Evolutionary conservation across 2,888 invertebrate species (phyloP), one percentile per base, ranked within the genome.

Genomic region (Brenthis ino): DNA sequence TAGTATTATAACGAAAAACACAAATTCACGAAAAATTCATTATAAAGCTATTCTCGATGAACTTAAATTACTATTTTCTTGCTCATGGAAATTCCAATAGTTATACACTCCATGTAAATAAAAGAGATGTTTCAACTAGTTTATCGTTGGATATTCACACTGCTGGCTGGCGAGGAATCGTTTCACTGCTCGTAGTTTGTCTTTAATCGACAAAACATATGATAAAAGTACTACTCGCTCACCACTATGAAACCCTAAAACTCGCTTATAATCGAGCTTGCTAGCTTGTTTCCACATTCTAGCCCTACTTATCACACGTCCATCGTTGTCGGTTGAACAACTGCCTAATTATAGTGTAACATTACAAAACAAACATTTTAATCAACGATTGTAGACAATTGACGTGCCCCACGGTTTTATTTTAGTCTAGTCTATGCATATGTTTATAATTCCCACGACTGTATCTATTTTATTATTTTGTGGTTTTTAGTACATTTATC

Each of bases 31-130:
- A 14, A 51, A 51, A 5, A 12, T 51, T 6, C 1, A 51, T 51
- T 51, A 51, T 13, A 51, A 51, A 14, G 14, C 1, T n/a, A 14
- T 51, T 14, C 5, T 51, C 11, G 5, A 14, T 51, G 51, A 51
- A 5, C 51, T 51, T n/a, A 51, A 51, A 5, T 63, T 63, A 63
- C 63, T 63, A 63, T 63, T 63, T 63, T 61, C 61, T 61, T 61
- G 61, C 61, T 58, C 58, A 58, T 58, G 58, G 58, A 58, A 58
- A 58, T 57, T 33, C 37, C 57, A 14, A n/a, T 50, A 50, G 33
- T 33, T 33, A 33, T 33, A 33, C 33, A 33, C 33, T 33, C 33
- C 16, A 16, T 16, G 16, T 16, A 53, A 53, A 53, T 53, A 53
- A 53, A 53, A 53, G 53, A 53, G 53, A 53, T 53, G 53, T 53